phyloP scores from a whole-genome alignment of 2,113 vertebrate genomes.

The Colius striatus region DNA sequence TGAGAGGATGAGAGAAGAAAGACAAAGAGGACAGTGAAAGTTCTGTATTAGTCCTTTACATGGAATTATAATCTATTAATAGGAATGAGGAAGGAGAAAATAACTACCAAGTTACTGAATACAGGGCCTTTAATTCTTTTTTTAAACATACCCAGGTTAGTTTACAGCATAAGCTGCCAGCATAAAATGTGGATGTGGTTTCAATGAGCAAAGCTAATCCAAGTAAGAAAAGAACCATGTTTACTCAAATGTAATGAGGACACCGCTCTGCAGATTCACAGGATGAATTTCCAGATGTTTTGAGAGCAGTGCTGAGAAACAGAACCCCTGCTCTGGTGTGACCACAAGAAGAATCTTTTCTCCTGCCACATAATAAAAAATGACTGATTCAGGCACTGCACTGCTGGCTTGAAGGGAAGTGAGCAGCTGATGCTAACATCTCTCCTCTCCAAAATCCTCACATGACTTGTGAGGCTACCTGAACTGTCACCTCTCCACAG shows the following conservation, averaged over 20 bases:
- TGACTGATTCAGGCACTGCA: not conserved
- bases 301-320: not conserved
- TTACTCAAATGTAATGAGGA: not conserved
- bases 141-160: not conserved
- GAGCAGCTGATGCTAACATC: not conserved
- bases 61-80: fast-evolving
- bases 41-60: not conserved
- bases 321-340: not conserved
- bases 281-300: not conserved
- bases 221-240: not conserved
- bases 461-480: not conserved
- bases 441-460: not conserved
- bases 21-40: not conserved
- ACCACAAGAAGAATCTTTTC: not conserved
- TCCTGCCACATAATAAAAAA: not conserved
- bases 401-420: not conserved
- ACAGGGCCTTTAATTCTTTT: not conserved
- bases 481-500: fast-evolving
- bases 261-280: not conserved
- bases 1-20: not conserved
- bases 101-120: not conserved
- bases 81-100: not conserved
- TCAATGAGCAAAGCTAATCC: not conserved
- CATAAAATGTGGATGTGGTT: constrained; percentile 39
- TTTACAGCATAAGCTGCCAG: not conserved